Percentiles rank a stretch among this genome's conserved stretches.
phyloP scores from a whole-genome alignment of 2,113 vertebrate species.

The Emydura subglobosa region DNA sequence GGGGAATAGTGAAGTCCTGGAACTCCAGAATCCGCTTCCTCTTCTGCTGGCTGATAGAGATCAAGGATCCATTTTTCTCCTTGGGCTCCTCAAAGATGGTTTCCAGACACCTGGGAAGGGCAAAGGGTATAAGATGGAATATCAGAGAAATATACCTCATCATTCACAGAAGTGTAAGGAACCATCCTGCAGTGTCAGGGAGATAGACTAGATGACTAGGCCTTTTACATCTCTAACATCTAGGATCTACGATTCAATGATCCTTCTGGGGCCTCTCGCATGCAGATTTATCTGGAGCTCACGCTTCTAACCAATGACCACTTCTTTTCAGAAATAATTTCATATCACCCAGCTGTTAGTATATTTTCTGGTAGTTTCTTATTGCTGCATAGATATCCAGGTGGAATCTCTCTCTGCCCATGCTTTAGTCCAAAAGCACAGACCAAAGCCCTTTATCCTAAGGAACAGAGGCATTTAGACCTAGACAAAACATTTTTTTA shows the following conservation, averaged over 20 bases:
- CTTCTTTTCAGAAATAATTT: background rate
- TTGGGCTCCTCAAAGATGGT: constrained; percentile 97
- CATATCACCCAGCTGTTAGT: background rate
- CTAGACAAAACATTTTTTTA: too few species aligned
- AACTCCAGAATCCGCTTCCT: constrained; percentile 93
- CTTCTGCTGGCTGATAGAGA: constrained; percentile 93
- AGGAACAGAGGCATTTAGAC: background rate
- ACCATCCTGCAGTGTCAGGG: background rate
- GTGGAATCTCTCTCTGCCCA: background rate
- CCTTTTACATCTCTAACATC: background rate
- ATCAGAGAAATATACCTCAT: background rate
- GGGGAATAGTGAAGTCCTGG: constrained; percentile 92
- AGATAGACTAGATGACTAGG: background rate
- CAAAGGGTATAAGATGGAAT: background rate
- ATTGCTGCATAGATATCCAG: background rate
- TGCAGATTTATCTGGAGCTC: background rate
- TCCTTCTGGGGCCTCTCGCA: background rate
- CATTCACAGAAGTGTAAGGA: background rate
- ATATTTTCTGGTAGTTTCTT: background rate
- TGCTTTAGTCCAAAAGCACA: constrained; percentile 8
- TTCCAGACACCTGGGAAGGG: constrained; percentile 88
- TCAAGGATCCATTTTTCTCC: constrained; percentile 89
- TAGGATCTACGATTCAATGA: background rate
- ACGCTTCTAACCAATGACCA: background rate
- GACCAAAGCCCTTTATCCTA: background rate